These are phyloP conservation scores for Gryllus longicercus DNA, from an alignment of 2,888 invertebrate genomes.

Conservation along the genomic window DNA sequence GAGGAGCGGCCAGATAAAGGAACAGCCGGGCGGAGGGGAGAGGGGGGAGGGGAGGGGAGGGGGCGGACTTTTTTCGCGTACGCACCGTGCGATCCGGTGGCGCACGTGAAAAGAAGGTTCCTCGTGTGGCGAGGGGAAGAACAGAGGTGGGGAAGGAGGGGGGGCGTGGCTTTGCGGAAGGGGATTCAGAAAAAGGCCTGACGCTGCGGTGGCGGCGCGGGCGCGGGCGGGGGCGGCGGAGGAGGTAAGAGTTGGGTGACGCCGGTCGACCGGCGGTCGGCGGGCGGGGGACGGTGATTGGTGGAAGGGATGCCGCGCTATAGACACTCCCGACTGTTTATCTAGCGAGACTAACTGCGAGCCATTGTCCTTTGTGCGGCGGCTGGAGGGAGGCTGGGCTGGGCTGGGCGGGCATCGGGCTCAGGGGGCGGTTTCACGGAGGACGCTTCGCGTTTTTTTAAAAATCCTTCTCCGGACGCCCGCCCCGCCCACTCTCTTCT, in stretches of 20 bases:
- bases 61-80: not conserved
- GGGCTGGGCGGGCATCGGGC: conserved; percentile 12
- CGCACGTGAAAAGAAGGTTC: not conserved
- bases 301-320: not conserved
- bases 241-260: conserved; percentile 22
- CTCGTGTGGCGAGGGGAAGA: not conserved
- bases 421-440: conserved; percentile 21
- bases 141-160: not conserved
- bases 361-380: not conserved
- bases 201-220: conserved; percentile 20
- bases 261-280: conserved; percentile 5
- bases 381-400: not conserved
- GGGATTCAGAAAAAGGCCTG: not conserved
- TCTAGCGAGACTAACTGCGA: conserved; percentile 11
- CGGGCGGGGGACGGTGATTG: not conserved
- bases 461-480: not conserved
- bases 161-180: not conserved
- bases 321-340: not conserved
- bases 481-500: not conserved
- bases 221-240: conserved; percentile 19
- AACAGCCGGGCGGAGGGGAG: not conserved
- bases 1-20: conserved; percentile 20
- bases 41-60: not conserved
- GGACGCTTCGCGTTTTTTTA: conserved; percentile 9
- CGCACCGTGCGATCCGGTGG: not conserved